phyloP scores from a whole-genome alignment of 1,140 invertebrate genomes.

The Spodoptera litura region DNA sequence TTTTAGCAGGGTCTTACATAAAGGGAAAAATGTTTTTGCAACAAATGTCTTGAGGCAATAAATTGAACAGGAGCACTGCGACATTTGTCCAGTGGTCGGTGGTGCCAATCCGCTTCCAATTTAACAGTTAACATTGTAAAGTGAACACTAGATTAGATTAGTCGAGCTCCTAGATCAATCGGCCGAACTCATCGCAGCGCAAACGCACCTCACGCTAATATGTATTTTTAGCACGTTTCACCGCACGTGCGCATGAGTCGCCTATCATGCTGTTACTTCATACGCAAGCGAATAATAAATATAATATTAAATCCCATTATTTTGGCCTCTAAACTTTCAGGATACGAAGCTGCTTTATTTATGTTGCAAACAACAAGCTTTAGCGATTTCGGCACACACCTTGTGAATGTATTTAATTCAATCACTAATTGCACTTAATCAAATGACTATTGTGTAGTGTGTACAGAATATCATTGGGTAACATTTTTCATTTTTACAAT shows the following conservation, averaged over 20 bases:
- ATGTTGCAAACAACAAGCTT: not conserved
- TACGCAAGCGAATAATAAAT: not conserved
- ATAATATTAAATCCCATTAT: not conserved
- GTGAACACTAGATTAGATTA: constrained; percentile 2
- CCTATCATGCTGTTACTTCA: constrained; percentile 11
- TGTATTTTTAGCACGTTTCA: constrained; percentile 40
- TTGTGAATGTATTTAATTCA: too few species aligned
- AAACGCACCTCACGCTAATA: constrained; percentile 17
- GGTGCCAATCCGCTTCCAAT: constrained; percentile 12
- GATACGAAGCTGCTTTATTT: not conserved
- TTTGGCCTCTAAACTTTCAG: not conserved
- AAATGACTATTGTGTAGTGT: too few species aligned
- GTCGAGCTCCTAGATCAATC: constrained; percentile 17
- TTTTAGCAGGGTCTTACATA: too few species aligned
- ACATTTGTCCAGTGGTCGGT: constrained; percentile 3
- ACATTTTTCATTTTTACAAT: not conserved
- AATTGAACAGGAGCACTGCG: not conserved
- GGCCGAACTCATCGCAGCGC: constrained; percentile 7
- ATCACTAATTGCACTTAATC: too few species aligned
- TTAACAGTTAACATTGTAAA: constrained; percentile 20
- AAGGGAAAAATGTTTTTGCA: too few species aligned
- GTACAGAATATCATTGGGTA: too few species aligned
- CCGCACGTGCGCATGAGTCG: constrained; percentile 32
- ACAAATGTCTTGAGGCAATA: too few species aligned
- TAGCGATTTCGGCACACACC: not conserved